These are phyloP conservation scores for Oasisia sp. DNA, from an alignment of 2,888 invertebrate genomes.

Conservation along the genomic window DNA sequence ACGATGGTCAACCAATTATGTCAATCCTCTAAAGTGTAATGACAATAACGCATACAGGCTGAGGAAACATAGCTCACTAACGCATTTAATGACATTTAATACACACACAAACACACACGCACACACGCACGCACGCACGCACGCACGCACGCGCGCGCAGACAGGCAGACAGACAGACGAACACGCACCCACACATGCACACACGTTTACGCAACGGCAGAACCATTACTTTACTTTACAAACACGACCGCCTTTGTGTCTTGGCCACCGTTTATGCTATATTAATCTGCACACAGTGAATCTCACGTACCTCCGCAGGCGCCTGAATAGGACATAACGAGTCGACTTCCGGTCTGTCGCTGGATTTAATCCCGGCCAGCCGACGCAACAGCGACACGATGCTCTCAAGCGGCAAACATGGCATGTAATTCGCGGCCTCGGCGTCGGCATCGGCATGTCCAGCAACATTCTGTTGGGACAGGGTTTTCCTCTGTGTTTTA, in stretches of 20 bases:
- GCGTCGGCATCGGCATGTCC: background rate
- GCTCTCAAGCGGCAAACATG: background rate
- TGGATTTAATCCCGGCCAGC: background rate
- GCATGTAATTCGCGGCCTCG: background rate
- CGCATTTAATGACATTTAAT: background rate
- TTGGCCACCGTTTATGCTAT: background rate
- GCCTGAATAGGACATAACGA: background rate
- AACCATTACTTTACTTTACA: background rate
- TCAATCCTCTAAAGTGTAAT: background rate
- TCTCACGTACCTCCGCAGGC: background rate
- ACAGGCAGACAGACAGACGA: no score
- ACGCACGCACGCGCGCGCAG: no score
- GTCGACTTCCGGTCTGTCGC: background rate
- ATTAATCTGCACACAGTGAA: background rate
- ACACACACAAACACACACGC: background rate
- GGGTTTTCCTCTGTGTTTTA: background rate
- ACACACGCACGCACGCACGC: no score
- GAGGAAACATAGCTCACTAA: background rate
- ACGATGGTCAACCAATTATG: background rate
- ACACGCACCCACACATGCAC: background rate
- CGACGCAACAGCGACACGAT: background rate
- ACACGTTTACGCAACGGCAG: background rate
- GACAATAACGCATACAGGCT: background rate
- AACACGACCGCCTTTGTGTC: background rate
- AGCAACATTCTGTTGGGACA: background rate